These are phyloP conservation scores for Ornithoptera priamus DNA, from an alignment of 2,888 invertebrate genomes.

Conservation along the genomic window DNA sequence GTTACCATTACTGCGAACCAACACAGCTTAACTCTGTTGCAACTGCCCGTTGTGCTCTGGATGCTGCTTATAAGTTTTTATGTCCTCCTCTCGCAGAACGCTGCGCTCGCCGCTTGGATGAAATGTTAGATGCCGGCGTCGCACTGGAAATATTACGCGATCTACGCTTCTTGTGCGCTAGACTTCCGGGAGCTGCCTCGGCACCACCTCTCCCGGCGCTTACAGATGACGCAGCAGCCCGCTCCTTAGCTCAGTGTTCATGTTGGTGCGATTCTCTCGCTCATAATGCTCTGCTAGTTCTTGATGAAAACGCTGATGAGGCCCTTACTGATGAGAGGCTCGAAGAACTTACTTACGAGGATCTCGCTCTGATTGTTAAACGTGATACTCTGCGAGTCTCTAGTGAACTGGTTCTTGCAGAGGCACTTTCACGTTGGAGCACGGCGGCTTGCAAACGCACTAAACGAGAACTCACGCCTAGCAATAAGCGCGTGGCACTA, in stretches of 20 bases:
- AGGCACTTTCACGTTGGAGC: constrained; percentile 80
- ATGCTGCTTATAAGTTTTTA: constrained; percentile 87
- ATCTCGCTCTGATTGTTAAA: constrained; percentile 82
- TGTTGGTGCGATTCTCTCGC: constrained; percentile 82
- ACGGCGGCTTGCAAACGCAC: constrained; percentile 70
- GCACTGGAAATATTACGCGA: constrained; percentile 83
- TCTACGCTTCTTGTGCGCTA: constrained; percentile 71
- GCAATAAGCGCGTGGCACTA: constrained; percentile 67
- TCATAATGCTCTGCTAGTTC: constrained; percentile 82
- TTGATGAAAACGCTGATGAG: constrained; percentile 69
- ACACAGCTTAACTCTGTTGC: constrained; percentile 81
- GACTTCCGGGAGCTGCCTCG: constrained; percentile 69
- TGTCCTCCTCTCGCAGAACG: constrained; percentile 84
- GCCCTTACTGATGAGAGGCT: constrained; percentile 65
- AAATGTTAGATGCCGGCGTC: constrained; percentile 81
- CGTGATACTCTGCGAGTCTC: constrained; percentile 84
- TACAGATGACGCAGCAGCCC: constrained; percentile 59
- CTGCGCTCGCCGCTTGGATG: constrained; percentile 84
- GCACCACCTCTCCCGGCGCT: constrained; percentile 73
- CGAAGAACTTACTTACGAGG: constrained; percentile 82
- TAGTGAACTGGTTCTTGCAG: constrained; percentile 81
- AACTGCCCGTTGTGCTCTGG: constrained; percentile 85
- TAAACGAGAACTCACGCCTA: constrained; percentile 67
- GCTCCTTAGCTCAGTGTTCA: constrained; percentile 68
- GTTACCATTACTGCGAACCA: constrained; percentile 83